phyloP scores from a whole-genome alignment of 2,113 vertebrate genomes.

The pig (Sus scrofa) region T2T-Sscrofa CM000825.6:62997501-62998000 shows the following conservation, averaged over 20 bases:
- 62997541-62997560: background rate
- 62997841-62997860: too few species aligned
- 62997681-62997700: background rate
- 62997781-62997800: background rate
- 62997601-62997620: background rate
- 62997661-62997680: background rate
- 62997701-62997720: slow-evolving; percentile 13
- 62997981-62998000: too few species aligned
- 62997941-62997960: too few species aligned
- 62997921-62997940: too few species aligned
- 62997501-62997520: background rate
- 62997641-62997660: background rate
- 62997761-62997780: background rate
- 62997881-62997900: too few species aligned
- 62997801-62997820: background rate
- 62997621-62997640: background rate
- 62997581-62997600: background rate
- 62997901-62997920: too few species aligned
- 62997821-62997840: too few species aligned
- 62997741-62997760: background rate
- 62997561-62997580: background rate
- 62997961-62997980: too few species aligned
- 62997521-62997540: background rate
- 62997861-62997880: too few species aligned
- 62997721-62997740: background rate